phyloP scores from a whole-genome alignment of 37 sponge, comb jelly and placozoan genomes.

The Haliclona indistincta region DNA sequence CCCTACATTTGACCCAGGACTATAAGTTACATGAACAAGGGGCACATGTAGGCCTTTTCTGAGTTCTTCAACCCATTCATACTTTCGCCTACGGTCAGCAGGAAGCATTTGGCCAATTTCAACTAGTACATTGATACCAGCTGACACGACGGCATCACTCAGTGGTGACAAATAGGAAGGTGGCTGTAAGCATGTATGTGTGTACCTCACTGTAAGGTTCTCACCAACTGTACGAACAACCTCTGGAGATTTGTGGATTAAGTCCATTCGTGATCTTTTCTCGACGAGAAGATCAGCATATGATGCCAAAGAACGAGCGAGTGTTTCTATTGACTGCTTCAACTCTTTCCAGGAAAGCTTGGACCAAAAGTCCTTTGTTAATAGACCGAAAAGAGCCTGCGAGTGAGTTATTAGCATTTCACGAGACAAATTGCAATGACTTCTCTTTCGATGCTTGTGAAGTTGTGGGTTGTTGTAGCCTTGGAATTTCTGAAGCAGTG shows the following conservation, averaged over 20 bases:
- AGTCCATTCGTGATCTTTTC: conserved; percentile 27
- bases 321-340: conserved; percentile 13
- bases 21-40: conserved; percentile 13
- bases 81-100: conserved; percentile 4
- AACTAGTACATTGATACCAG: background rate
- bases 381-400: conserved; percentile 20
- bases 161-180: conserved; percentile 2
- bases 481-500: background rate
- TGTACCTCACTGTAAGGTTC: conserved; percentile 2
- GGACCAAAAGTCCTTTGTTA: conserved; percentile 17
- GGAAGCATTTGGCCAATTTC: conserved; percentile 6
- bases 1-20: conserved; percentile 17
- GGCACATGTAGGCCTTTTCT: conserved; percentile 2
- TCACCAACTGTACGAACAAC: conserved; percentile 10
- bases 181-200: background rate
- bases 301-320: conserved; percentile 30
- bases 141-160: background rate
- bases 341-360: conserved; percentile 9
- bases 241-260: conserved; percentile 21
- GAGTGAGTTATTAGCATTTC: conserved; percentile 29
- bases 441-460: conserved; percentile 3
- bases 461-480: conserved; percentile 9
- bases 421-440: too few species aligned
- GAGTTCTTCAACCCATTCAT: conserved; percentile 3
- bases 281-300: conserved; percentile 37